A percentile compares a stretch with the other conserved stretches of the same genome.
These are phyloP conservation scores for Rhadinocentrus ornatus DNA, from an alignment of 2,797 vertebrate species.

Conservation along the genomic window DNA sequence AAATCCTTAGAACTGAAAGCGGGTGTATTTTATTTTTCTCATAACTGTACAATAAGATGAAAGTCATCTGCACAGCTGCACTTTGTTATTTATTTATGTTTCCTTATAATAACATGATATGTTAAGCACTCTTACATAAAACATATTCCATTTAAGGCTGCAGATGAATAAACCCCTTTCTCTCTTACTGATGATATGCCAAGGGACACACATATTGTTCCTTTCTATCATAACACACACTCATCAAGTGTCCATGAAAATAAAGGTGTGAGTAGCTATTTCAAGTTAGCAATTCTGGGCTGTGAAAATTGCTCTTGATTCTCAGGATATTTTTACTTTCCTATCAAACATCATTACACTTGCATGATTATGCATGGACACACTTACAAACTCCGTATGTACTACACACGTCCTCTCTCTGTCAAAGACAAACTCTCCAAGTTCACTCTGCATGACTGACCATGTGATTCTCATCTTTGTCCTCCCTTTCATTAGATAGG, in stretches of 20 bases:
- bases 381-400: slow-evolving; percentile 17
- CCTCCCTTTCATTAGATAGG: slow-evolving; percentile 61
- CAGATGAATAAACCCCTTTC: slow-evolving; percentile 19
- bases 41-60: not conserved
- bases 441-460: slow-evolving; percentile 61
- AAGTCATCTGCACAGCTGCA: not conserved
- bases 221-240: slow-evolving; percentile 12
- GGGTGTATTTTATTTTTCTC: not conserved
- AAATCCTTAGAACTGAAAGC: no score
- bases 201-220: slow-evolving; percentile 12
- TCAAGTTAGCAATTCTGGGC: slow-evolving; percentile 65
- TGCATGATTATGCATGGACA: slow-evolving; percentile 34
- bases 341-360: slow-evolving; percentile 63
- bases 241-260: slow-evolving; percentile 25
- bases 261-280: slow-evolving; percentile 44
- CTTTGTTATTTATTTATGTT: not conserved
- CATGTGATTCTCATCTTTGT: slow-evolving; percentile 66
- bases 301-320: slow-evolving; percentile 64
- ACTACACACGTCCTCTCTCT: slow-evolving; percentile 6
- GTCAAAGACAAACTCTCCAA: slow-evolving; percentile 65
- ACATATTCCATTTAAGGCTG: slow-evolving; percentile 14
- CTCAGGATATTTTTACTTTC: slow-evolving; percentile 76
- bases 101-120: not conserved
- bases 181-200: slow-evolving; percentile 20
- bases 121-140: slow-evolving; percentile 1